Base-by-base conservation (phyloP, 2,113 vertebrate species). In the Psilopsiagon aymara region DNA sequence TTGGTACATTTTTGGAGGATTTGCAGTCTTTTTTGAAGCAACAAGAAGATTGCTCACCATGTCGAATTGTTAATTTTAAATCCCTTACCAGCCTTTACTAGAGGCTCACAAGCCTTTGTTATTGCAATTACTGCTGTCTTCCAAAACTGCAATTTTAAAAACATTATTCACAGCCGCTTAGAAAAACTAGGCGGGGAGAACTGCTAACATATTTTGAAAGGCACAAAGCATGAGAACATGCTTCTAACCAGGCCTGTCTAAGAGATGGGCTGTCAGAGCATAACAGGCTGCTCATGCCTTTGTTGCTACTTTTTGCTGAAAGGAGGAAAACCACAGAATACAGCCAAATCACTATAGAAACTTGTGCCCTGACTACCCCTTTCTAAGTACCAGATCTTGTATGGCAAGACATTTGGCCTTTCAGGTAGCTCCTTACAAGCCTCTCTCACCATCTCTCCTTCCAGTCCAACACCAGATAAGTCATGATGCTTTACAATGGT, bases 31-130 rank as follows among this genome's bases (percentile, higher is more conserved):
- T 73, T 39, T 82, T 82, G 91, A 82, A 89, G 67, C 33, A 69
- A 86, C 13, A 93, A 17, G 37, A 69, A 69, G 35, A 44, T 57
- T 97, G 97, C 97, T 82, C 39, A 87, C 82, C 27, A 73, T 15
- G n/a, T 66, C 92, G 96, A 92, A 92, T 51, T 93, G 79, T 85
- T 96, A 35, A 83, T 76, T 97, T 77, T 93, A 97, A 95, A 93
- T 81, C 60, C 76, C 75, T 95, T 90, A 90, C 39, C 86, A 63
- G 87, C 69, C 92, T 88, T 80, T 77, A 91, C 78, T 77, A 90
- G 10, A 39, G 80, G 66, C 57, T 95, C 81, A 69, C 28, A 92
- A 89, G 64, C 47, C 82, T 75, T 47, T 49, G 14, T 86, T 81
- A 91, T 13, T 91, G 88, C 59, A 84, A 44, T 79, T 83, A 97